Evolutionary conservation across 2,888 invertebrate genomes (phyloP).

Genomic region (Rhagophthalmus giganteus): DNA sequence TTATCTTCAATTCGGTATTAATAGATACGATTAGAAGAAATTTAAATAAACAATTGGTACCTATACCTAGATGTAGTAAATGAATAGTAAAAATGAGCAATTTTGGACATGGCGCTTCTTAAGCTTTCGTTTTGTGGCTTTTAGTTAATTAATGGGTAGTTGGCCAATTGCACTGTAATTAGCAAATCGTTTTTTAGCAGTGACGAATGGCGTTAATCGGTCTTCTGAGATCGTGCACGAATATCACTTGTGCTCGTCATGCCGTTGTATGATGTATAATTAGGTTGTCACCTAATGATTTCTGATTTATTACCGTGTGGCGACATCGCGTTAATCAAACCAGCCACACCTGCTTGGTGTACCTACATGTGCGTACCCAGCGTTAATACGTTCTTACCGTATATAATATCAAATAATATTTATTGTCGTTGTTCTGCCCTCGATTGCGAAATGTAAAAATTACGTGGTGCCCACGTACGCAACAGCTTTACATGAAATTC

Average conservation of each 20-base stretch:
- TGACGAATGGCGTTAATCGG: no score
- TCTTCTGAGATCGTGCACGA: conserved; percentile 26
- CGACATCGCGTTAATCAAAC: conserved; percentile 42
- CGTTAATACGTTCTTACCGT: conserved; percentile 11
- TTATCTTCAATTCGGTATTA: no score
- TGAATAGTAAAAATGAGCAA: no score
- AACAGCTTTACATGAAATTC: conserved; percentile 13
- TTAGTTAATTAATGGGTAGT: no score
- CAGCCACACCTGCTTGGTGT: conserved; percentile 39
- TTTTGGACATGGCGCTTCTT: no score
- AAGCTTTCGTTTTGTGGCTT: no score
- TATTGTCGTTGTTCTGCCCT: conserved; percentile 15
- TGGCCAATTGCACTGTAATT: no score
- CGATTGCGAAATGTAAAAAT: conserved; percentile 16
- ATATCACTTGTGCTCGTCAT: conserved; percentile 41
- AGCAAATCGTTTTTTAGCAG: no score
- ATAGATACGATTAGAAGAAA: no score
- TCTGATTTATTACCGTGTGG: conserved; percentile 45
- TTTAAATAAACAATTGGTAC: no score
- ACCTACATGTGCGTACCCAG: conserved; percentile 8
- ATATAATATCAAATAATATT: conserved; percentile 19
- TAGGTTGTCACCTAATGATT: conserved; percentile 48
- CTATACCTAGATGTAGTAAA: no score
- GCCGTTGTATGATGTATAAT: conserved; percentile 43
- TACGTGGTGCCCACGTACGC: conserved; percentile 15